phyloP scores from a whole-genome alignment of 2,888 invertebrate genomes.

The Crocallis elinguaria region DNA sequence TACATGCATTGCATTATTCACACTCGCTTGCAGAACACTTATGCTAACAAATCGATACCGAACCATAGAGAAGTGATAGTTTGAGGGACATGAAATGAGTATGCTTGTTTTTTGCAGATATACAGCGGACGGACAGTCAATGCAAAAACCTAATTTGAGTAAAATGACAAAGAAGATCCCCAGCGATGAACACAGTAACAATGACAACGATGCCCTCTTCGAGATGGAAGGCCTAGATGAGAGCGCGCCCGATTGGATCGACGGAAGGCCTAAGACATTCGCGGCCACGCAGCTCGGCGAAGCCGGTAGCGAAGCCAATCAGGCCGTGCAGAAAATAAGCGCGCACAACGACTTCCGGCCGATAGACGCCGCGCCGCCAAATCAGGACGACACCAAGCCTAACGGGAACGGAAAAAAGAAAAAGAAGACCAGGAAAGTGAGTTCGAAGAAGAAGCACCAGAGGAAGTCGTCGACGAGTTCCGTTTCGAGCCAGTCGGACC shows the following conservation, averaged over 20 bases:
- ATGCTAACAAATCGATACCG: slow-evolving; percentile 1
- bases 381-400: slow-evolving; percentile 78
- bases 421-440: slow-evolving; percentile 91
- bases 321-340: slow-evolving; percentile 86
- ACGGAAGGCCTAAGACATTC: slow-evolving; percentile 82
- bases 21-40: slow-evolving; percentile 6
- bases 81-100: background rate
- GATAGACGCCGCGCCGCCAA: slow-evolving; percentile 71
- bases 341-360: slow-evolving; percentile 87
- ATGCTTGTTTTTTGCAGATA: slow-evolving; percentile 68
- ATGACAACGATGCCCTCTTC: slow-evolving; percentile 86
- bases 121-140: slow-evolving; percentile 83
- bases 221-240: slow-evolving; percentile 88
- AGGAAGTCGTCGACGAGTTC: slow-evolving; percentile 88
- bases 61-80: background rate
- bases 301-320: slow-evolving; percentile 76
- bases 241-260: slow-evolving; percentile 74
- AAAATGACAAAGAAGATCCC: slow-evolving; percentile 75
- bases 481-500: slow-evolving; percentile 80
- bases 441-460: slow-evolving; percentile 92
- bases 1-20: slow-evolving; percentile 13
- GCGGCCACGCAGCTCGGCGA: slow-evolving; percentile 81
- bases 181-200: slow-evolving; percentile 60
- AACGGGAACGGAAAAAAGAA: slow-evolving; percentile 88
- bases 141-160: slow-evolving; percentile 84